phyloP scores from a whole-genome alignment of 2,113 vertebrate species.

The Polypterus senegalus region DNA sequence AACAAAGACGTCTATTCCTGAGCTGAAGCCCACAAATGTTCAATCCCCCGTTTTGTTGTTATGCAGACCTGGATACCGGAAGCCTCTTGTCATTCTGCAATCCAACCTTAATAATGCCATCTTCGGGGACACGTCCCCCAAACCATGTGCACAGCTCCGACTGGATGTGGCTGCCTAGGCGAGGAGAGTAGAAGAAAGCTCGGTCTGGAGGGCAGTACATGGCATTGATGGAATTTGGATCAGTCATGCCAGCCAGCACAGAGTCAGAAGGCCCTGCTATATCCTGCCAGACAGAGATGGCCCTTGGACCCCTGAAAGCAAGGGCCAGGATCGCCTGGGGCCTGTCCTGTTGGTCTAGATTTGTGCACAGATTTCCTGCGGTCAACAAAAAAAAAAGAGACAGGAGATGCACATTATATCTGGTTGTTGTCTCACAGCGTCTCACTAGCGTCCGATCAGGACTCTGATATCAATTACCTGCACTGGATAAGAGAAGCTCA shows the following conservation, averaged over 20 bases:
- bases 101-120: not conserved
- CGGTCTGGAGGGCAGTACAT: constrained; percentile 16
- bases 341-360: not conserved
- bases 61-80: constrained; percentile 3
- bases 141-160: constrained; percentile 52
- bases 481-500: constrained; percentile 25
- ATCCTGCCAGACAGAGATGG: constrained; percentile 25
- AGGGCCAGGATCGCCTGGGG: constrained; percentile 30
- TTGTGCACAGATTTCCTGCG: constrained; percentile 22
- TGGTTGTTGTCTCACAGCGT: no score
- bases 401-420: no score
- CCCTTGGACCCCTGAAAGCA: constrained; percentile 36
- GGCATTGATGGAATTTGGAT: constrained; percentile 12
- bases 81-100: constrained; percentile 4
- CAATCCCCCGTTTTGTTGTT: no score
- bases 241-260: constrained; percentile 14
- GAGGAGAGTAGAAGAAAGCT: constrained; percentile 20
- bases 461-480: constrained; percentile 30
- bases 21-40: no score
- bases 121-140: constrained; percentile 34
- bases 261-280: constrained; percentile 27
- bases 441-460: no score
- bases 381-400: constrained; percentile 5
- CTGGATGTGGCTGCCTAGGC: constrained; percentile 16
- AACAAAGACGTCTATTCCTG: no score